Percentiles rank a stretch among this genome's conserved stretches.
Conservation (phyloP, 2,888 invertebrate genomes). For the Acanthoscelides obtectus region DNA sequence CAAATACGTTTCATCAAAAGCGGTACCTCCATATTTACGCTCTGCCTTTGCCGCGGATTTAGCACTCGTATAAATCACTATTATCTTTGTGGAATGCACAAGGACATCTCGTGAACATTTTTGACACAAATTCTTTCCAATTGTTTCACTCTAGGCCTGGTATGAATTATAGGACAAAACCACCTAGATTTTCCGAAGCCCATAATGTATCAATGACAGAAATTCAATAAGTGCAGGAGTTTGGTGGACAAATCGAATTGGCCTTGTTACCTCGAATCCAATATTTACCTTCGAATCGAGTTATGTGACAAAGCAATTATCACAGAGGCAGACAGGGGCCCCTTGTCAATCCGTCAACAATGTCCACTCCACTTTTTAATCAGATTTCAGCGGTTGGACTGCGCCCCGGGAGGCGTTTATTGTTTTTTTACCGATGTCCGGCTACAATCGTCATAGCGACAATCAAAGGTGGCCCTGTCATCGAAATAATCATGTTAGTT, state of each 20-base stretch:
- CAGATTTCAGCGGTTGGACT: background rate
- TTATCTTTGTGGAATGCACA: too few species aligned
- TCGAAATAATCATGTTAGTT: background rate
- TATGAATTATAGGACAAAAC: too few species aligned
- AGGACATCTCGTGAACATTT: too few species aligned
- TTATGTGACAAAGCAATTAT: background rate
- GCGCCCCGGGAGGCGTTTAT: background rate
- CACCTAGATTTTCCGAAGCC: too few species aligned
- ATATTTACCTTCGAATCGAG: background rate
- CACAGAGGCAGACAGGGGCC: background rate
- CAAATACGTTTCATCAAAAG: too few species aligned
- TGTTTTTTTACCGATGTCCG: background rate
- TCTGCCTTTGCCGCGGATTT: too few species aligned
- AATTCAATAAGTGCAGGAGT: background rate
- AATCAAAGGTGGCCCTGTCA: background rate
- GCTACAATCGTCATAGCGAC: background rate
- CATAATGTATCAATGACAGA: background rate
- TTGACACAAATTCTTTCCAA: too few species aligned
- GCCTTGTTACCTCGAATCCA: background rate
- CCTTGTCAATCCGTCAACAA: background rate
- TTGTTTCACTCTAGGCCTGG: too few species aligned
- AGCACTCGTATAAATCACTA: too few species aligned
- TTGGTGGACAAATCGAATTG: background rate
- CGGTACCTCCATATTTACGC: too few species aligned
- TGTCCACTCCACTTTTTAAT: background rate